A percentile compares a stretch with the other conserved stretches of the same genome.
These are phyloP conservation scores for Tachina fera DNA, from an alignment of 2,888 invertebrate species.

Conservation along the genomic window DNA sequence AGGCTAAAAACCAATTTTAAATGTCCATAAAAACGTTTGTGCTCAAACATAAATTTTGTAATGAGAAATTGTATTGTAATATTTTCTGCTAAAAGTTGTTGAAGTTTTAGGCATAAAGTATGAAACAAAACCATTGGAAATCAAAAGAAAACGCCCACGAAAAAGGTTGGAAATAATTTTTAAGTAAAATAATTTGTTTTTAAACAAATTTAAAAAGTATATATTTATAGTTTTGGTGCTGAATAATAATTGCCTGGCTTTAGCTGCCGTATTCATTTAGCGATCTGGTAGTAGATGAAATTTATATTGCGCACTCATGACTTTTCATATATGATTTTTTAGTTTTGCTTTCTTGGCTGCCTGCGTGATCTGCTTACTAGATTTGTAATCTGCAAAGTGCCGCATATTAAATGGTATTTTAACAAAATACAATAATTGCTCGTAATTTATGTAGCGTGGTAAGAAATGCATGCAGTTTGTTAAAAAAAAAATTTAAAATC, in stretches of 20 bases:
- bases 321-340: conserved; percentile 17
- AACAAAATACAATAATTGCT: conserved; percentile 45
- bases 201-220: neutral
- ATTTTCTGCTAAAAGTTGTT: conserved; percentile 8
- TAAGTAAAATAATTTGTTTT: neutral
- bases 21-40: conserved; percentile 20
- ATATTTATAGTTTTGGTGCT: neutral
- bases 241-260: conserved; percentile 13
- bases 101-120: conserved; percentile 33
- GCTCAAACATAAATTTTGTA: conserved; percentile 29
- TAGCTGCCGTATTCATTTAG: conserved; percentile 13
- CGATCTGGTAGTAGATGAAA: neutral
- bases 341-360: neutral
- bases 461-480: conserved; percentile 12
- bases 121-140: conserved; percentile 15
- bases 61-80: neutral
- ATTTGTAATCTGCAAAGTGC: conserved; percentile 53
- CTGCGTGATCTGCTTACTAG: conserved; percentile 10
- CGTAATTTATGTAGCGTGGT: conserved; percentile 43
- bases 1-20: conserved; percentile 51
- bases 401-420: conserved; percentile 46
- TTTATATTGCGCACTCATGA: conserved; percentile 16
- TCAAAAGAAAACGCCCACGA: neutral
- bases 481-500: neutral
- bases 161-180: conserved; percentile 10